phyloP scores from a whole-genome alignment of 2,113 vertebrate species.

The Mus spicilegus region DNA sequence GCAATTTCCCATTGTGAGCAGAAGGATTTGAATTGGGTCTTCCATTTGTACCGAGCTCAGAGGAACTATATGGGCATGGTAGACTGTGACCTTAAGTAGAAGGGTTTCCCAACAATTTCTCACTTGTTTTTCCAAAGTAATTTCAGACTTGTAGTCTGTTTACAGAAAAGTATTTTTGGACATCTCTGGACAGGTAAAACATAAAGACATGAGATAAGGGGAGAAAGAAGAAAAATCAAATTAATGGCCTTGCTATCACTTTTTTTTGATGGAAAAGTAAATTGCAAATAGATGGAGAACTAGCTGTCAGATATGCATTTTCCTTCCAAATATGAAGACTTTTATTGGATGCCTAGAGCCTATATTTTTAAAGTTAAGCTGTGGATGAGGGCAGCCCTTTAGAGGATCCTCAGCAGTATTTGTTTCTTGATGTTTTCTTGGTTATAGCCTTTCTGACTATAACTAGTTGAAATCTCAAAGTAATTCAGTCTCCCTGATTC shows the following conservation, averaged over 20 bases:
- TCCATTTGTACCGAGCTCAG: too few species aligned
- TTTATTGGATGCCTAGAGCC: not conserved
- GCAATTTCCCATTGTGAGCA: too few species aligned
- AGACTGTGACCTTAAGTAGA: too few species aligned
- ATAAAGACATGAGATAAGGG: not conserved
- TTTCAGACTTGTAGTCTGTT: not conserved
- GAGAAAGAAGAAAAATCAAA: not conserved
- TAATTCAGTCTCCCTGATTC: not conserved
- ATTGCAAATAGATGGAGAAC: too few species aligned
- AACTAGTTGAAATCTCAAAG: not conserved
- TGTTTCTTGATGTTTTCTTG: not conserved
- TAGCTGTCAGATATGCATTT: not conserved
- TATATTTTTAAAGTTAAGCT: not conserved
- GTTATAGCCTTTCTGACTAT: not conserved
- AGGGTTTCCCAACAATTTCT: not conserved
- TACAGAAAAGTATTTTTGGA: not conserved
- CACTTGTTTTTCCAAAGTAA: not conserved
- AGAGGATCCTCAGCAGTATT: not conserved
- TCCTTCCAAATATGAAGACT: not conserved
- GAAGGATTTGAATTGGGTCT: too few species aligned
- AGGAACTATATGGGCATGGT: too few species aligned
- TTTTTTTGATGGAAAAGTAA: not conserved
- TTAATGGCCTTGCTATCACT: not conserved
- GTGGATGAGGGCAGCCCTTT: not conserved
- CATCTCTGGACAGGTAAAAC: not conserved